Percentiles rank a stretch among this genome's conserved stretches.
Conservation (phyloP, 2,888 invertebrate genomes). For the Drymonia ruficornis region DNA sequence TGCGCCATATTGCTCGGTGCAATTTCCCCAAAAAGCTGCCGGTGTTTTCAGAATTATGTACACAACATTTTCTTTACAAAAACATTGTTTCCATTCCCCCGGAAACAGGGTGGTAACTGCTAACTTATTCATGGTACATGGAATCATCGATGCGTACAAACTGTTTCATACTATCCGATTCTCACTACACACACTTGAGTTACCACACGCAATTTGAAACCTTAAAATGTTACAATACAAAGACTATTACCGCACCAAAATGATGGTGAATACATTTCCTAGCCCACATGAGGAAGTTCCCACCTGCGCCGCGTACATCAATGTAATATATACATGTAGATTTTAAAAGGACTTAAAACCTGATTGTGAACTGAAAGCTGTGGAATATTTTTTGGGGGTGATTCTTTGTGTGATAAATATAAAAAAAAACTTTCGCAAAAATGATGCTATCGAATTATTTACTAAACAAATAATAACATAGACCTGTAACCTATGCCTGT, state of each 20-base stretch:
- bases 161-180: constrained; percentile 52
- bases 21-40: constrained; percentile 33
- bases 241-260: constrained; percentile 22
- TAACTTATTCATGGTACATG: constrained; percentile 57
- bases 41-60: constrained; percentile 29
- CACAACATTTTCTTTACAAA: constrained; percentile 41
- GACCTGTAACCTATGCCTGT: no score
- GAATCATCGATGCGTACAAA: constrained; percentile 54
- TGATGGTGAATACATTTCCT: constrained; percentile 33
- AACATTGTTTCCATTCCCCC: constrained; percentile 41
- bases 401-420: no score
- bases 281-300: constrained; percentile 37
- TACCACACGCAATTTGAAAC: constrained; percentile 26
- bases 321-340: constrained; percentile 44
- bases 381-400: constrained; percentile 8
- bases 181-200: constrained; percentile 20
- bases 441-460: not conserved
- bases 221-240: constrained; percentile 23
- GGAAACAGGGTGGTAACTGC: constrained; percentile 44
- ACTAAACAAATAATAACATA: no score
- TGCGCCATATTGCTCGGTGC: constrained; percentile 32
- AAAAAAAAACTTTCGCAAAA: no score
- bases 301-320: constrained; percentile 56
- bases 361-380: constrained; percentile 36
- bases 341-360: constrained; percentile 48